Conservation (phyloP, 2,888 invertebrate genomes). For the Cephus pulcher region DNA sequence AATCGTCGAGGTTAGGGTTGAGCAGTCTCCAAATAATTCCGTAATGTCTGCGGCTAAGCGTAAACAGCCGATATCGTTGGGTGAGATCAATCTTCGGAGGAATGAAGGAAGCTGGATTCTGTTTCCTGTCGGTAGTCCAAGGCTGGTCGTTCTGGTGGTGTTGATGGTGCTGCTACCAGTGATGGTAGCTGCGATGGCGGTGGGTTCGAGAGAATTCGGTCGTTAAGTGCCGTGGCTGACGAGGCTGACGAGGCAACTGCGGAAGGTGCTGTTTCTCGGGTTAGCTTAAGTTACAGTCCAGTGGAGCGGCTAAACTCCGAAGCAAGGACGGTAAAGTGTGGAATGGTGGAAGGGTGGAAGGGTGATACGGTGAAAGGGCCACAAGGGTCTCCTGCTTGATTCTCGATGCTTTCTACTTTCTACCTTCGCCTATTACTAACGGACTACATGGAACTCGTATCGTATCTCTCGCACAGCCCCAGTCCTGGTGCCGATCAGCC, state of each 20-base stretch:
- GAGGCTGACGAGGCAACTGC: conserved; percentile 59
- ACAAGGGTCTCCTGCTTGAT: no score
- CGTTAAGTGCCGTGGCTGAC: conserved; percentile 44
- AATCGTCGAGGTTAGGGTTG: no score
- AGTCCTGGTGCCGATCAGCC: neutral
- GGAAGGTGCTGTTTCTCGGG: conserved; percentile 52
- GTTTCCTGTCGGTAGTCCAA: conserved; percentile 52
- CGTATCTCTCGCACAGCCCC: neutral
- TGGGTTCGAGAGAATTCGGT: conserved; percentile 20
- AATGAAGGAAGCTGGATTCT: conserved; percentile 62
- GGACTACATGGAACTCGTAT: neutral
- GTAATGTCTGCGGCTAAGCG: no score
- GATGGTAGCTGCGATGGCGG: neutral
- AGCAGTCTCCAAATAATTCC: no score
- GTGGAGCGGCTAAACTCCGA: conserved; percentile 60
- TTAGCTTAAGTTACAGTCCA: conserved; percentile 62
- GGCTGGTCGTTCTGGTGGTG: conserved; percentile 15
- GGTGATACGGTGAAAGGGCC: no score
- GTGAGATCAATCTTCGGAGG: conserved; percentile 58
- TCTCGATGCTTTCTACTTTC: no score
- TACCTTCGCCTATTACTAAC: neutral
- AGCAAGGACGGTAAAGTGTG: no score
- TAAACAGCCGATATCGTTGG: conserved; percentile 17
- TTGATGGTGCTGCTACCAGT: conserved; percentile 15
- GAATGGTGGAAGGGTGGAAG: no score